Evolutionary conservation across 2,797 vertebrate genomes (phyloP).

Genomic region (Agapornis canus): DNA sequence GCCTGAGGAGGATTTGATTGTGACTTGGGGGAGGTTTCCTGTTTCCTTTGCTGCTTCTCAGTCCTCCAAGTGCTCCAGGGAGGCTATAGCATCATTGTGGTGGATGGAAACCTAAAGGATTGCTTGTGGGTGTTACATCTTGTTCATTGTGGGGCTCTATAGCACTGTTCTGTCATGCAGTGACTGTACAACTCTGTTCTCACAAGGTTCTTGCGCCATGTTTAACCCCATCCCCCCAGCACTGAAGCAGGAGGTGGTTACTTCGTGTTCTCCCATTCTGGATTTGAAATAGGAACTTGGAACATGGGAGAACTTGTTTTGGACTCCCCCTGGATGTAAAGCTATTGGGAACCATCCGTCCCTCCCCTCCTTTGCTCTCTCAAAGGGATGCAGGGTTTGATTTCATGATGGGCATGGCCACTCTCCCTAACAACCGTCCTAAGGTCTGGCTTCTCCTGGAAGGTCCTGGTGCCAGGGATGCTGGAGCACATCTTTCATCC

Average conservation of each 20-base stretch:
- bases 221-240: background rate
- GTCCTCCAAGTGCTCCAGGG: background rate
- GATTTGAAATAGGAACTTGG: background rate
- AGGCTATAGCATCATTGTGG: background rate
- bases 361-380: background rate
- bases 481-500: background rate
- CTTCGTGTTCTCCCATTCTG: background rate
- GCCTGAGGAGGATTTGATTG: background rate
- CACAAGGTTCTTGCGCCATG: background rate
- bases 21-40: background rate
- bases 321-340: background rate
- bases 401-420: background rate
- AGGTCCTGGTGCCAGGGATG: background rate
- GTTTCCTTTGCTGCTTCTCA: background rate
- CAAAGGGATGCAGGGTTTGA: background rate
- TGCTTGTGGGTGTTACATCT: rapidly evolving
- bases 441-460: background rate
- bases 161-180: background rate
- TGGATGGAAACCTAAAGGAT: background rate
- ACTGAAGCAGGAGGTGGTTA: background rate
- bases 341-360: background rate
- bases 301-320: background rate
- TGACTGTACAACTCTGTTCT: background rate
- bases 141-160: rapidly evolving
- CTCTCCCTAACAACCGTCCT: background rate